Percentiles rank a stretch among this genome's conserved stretches.
These are phyloP conservation scores for Cremastinae sp. DNA, from an alignment of 2,888 invertebrate species.

Conservation along the genomic window DNA sequence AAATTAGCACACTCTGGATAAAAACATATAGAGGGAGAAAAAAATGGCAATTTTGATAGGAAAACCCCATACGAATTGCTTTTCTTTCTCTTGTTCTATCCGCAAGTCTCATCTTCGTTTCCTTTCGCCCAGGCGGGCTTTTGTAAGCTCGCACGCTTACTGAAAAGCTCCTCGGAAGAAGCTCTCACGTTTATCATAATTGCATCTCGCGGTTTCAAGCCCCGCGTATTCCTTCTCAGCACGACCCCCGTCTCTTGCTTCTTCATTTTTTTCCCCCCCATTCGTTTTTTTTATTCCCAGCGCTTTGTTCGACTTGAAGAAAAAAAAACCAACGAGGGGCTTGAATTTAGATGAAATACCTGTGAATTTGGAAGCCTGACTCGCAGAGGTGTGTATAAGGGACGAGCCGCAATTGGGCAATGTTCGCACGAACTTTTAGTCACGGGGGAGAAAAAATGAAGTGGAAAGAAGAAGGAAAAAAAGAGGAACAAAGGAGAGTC, in stretches of 20 bases:
- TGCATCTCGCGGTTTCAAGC: constrained; percentile 73
- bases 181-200: constrained; percentile 77
- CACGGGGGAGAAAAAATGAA: no score
- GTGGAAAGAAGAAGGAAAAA: background rate
- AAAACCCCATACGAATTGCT: constrained; percentile 9
- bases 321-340: background rate
- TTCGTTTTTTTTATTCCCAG: constrained; percentile 2
- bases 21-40: no score
- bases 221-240: constrained; percentile 31
- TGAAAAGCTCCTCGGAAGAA: constrained; percentile 71
- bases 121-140: constrained; percentile 57
- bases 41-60: background rate
- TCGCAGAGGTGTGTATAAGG: constrained; percentile 4
- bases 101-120: constrained; percentile 44
- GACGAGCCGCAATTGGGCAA: constrained; percentile 43
- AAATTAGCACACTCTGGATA: no score
- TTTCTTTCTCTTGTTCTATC: constrained; percentile 18
- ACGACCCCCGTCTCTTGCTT: background rate
- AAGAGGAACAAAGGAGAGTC: background rate
- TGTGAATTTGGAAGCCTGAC: constrained; percentile 27
- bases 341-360: constrained; percentile 25
- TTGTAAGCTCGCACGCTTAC: constrained; percentile 64
- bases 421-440: constrained; percentile 29
- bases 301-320: background rate
- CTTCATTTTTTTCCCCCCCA: background rate